Conservation (phyloP, 2,797 vertebrate species). For the Antennarius maculatus region DNA sequence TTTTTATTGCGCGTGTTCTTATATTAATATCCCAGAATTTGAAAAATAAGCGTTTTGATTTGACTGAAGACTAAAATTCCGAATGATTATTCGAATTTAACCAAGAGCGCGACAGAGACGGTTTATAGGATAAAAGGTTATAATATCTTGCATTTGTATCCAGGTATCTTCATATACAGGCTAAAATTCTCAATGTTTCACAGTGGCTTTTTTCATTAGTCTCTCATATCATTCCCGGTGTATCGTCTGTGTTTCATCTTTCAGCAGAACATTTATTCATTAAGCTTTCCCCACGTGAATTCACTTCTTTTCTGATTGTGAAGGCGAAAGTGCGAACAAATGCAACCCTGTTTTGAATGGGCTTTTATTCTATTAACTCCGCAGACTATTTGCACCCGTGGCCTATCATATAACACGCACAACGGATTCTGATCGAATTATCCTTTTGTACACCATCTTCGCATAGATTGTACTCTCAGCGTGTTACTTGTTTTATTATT, state of each 20-base stretch:
- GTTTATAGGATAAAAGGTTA: neutral
- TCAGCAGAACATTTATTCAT: slow-evolving; percentile 32
- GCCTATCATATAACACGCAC: slow-evolving; percentile 51
- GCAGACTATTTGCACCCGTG: slow-evolving; percentile 50
- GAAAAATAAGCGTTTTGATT: neutral
- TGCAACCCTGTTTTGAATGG: slow-evolving; percentile 26
- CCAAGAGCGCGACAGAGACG: slow-evolving; percentile 23
- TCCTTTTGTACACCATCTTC: slow-evolving; percentile 39
- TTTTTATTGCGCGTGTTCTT: neutral
- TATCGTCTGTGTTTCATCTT: slow-evolving; percentile 28
- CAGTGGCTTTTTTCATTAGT: slow-evolving; percentile 13
- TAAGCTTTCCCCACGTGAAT: slow-evolving; percentile 18
- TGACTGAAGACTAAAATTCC: slow-evolving; percentile 20
- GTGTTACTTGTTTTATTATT: slow-evolving; percentile 78
- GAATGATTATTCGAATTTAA: slow-evolving; percentile 15
- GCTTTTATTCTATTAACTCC: slow-evolving; percentile 65
- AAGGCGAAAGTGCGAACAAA: slow-evolving; percentile 6
- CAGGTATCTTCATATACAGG: slow-evolving; percentile 29
- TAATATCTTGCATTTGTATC: slow-evolving; percentile 2
- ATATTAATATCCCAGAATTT: slow-evolving; percentile 6
- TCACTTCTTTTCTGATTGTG: slow-evolving; percentile 29
- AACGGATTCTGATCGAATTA: slow-evolving; percentile 62
- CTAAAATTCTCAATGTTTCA: slow-evolving; percentile 28
- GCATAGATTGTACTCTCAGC: slow-evolving; percentile 69
- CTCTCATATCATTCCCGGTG: slow-evolving; percentile 23